These are phyloP conservation scores for Sipunculus nudus DNA, from an alignment of 2,888 invertebrate species.

Conservation along the genomic window DNA sequence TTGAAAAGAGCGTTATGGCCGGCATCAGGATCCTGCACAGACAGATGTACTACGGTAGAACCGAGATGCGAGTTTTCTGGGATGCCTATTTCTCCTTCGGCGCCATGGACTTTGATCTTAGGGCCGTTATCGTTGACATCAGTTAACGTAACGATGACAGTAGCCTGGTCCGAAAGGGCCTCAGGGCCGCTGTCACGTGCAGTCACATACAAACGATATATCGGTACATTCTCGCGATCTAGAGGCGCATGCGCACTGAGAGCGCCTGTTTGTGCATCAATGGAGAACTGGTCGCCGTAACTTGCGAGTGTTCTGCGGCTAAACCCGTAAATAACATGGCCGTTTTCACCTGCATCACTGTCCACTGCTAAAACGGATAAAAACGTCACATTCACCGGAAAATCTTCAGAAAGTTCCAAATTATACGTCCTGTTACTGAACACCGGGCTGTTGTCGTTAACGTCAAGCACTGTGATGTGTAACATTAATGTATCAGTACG, in stretches of 20 bases:
- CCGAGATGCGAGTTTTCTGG: constrained; percentile 10
- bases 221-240: constrained; percentile 4
- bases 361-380: constrained; percentile 81
- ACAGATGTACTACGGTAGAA: constrained; percentile 17
- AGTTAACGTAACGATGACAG: constrained; percentile 17
- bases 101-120: constrained; percentile 14
- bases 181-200: constrained; percentile 13
- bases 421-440: constrained; percentile 71
- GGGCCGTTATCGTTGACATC: constrained; percentile 26
- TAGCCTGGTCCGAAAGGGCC: constrained; percentile 13
- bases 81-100: constrained; percentile 9
- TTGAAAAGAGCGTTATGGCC: constrained; percentile 7
- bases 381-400: constrained; percentile 81
- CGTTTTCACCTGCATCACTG: constrained; percentile 88
- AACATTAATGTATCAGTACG: constrained; percentile 34
- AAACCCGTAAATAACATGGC: constrained; percentile 86
- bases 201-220: constrained; percentile 13
- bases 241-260: constrained; percentile 7
- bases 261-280: constrained; percentile 15
- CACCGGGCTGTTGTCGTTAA: constrained; percentile 55
- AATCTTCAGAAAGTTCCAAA: constrained; percentile 83
- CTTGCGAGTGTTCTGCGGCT: constrained; percentile 73
- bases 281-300: constrained; percentile 12
- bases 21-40: constrained; percentile 11
- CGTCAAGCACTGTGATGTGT: constrained; percentile 48